Percentiles rank a stretch among this genome's conserved stretches.
phyloP scores from a whole-genome alignment of 64 coral and sea anemone species.

The Cladopsammia gracilis region DNA sequence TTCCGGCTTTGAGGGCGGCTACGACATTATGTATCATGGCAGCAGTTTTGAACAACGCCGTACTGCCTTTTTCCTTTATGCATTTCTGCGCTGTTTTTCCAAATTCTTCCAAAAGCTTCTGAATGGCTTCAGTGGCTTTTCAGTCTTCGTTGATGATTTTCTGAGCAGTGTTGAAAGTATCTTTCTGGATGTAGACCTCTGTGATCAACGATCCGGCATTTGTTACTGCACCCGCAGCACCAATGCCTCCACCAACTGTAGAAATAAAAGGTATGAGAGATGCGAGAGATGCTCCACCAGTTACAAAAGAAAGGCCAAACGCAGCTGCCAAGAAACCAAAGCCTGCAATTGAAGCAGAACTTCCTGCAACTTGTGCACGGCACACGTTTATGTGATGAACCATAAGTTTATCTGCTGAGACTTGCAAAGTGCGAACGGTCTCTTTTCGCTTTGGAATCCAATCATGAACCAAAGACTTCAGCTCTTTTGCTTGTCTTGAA shows the following conservation, averaged over 20 bases:
- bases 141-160: slow-evolving; percentile 16
- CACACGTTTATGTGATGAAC: neutral
- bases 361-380: neutral
- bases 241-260: slow-evolving; percentile 32
- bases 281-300: slow-evolving; percentile 50
- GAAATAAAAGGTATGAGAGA: too few relatives aligned
- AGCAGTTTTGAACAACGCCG: too few relatives aligned
- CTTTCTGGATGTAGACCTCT: neutral
- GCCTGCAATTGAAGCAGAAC: slow-evolving; percentile 18
- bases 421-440: neutral
- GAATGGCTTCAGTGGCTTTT: neutral
- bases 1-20: neutral
- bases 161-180: neutral
- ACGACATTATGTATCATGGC: too few relatives aligned
- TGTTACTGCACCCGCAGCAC: slow-evolving; percentile 42
- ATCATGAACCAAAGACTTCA: neutral
- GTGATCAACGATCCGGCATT: neutral
- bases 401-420: neutral
- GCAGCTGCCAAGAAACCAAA: neutral
- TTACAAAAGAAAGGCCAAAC: slow-evolving; percentile 54
- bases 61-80: too few relatives aligned
- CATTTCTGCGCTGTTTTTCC: too few relatives aligned
- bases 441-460: neutral
- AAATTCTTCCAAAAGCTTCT: neutral
- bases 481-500: too few relatives aligned